Evolutionary conservation across 2,888 invertebrate species (phyloP).

Genomic region (Diaphora mendica): DNA sequence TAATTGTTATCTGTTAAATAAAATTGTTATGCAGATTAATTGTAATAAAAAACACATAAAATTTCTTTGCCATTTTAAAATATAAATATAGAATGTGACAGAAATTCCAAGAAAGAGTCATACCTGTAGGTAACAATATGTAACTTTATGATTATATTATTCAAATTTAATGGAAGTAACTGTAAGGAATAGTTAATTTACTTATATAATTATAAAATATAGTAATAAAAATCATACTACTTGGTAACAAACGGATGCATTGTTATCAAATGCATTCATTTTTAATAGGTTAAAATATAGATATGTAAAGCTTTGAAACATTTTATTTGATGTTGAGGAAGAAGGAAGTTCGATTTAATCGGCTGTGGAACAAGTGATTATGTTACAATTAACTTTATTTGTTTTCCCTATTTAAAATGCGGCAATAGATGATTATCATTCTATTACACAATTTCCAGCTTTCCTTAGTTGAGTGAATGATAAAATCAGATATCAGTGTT

Average conservation of each 20-base stretch:
- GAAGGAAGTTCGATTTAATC: constrained; percentile 7
- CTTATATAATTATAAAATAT: not conserved
- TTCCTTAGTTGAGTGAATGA: not conserved
- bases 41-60: not conserved
- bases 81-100: not conserved
- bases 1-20: not conserved
- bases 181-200: not conserved
- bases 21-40: not conserved
- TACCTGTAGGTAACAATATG: not conserved
- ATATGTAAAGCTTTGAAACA: not conserved
- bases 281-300: not conserved
- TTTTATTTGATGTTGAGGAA: constrained; percentile 1
- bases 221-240: not conserved
- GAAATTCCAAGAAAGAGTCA: not conserved
- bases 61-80: not conserved
- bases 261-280: not conserved
- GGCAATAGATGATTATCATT: constrained; percentile 1
- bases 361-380: not conserved
- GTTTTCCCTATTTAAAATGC: not conserved
- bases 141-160: not conserved
- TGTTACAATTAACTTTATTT: constrained; percentile 2
- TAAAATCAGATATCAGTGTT: not conserved
- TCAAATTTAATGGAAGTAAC: not conserved
- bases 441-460: not conserved
- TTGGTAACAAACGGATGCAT: not conserved